Conservation (phyloP, 2,888 invertebrate species). For the Hylaea fasciaria region DNA sequence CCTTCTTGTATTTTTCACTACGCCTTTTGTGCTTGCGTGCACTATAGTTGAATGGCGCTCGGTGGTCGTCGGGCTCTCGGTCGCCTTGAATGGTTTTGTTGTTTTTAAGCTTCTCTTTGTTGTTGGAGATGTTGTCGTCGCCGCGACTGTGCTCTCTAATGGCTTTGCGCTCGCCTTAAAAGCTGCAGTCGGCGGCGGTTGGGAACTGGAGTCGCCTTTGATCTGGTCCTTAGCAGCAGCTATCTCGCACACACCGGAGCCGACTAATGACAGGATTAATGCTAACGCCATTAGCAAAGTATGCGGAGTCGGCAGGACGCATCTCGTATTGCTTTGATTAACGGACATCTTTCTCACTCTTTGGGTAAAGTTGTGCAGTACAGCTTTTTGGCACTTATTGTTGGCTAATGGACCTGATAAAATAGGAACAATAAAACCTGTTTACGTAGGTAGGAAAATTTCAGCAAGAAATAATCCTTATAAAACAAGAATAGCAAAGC, state of each 20-base stretch:
- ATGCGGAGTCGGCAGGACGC: constrained; percentile 44
- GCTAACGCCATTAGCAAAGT: constrained; percentile 58
- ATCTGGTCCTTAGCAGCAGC: constrained; percentile 57
- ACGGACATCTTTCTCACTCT: constrained; percentile 34
- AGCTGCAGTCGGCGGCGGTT: constrained; percentile 53
- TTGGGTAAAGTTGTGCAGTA: constrained; percentile 18
- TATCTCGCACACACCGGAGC: constrained; percentile 59
- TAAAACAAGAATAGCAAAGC: constrained; percentile 7
- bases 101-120: constrained; percentile 71
- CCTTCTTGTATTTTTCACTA: constrained; percentile 75
- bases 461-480: background rate
- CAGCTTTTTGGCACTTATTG: constrained; percentile 23
- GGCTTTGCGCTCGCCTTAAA: constrained; percentile 59
- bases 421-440: constrained; percentile 7
- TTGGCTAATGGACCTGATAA: constrained; percentile 34
- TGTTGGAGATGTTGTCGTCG: constrained; percentile 64
- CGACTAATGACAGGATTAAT: constrained; percentile 66
- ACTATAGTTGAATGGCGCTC: constrained; percentile 67
- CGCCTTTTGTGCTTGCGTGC: constrained; percentile 69
- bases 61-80: constrained; percentile 63
- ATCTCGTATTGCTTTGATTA: constrained; percentile 47
- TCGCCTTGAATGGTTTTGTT: constrained; percentile 68
- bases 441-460: background rate
- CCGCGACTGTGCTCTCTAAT: constrained; percentile 63
- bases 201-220: constrained; percentile 62